phyloP scores from a whole-genome alignment of 2,888 invertebrate species.

The Cephus nigrinus region DNA sequence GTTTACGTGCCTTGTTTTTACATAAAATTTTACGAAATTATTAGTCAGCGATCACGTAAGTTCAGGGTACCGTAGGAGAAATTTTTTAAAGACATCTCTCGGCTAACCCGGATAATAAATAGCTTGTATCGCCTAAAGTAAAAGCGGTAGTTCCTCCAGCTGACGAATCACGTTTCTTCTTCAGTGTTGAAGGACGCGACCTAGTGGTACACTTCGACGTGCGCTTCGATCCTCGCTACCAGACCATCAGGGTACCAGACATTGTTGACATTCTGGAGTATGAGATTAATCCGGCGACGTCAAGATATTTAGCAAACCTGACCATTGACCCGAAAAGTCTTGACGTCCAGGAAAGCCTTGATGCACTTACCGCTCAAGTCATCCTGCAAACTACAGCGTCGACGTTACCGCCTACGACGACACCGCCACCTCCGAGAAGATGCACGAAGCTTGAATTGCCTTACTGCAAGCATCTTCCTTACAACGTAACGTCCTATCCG shows the following conservation, averaged over 20 bases:
- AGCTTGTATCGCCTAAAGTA: neutral
- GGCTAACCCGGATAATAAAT: neutral
- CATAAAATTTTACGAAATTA: neutral
- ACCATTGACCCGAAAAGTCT: conserved; percentile 76
- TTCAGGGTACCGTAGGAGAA: neutral
- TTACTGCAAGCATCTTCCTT: conserved; percentile 78
- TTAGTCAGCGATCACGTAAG: neutral
- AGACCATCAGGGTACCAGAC: conserved; percentile 75
- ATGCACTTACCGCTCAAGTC: conserved; percentile 61
- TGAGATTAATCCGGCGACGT: conserved; percentile 72
- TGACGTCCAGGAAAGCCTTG: conserved; percentile 72
- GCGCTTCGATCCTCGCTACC: conserved; percentile 82
- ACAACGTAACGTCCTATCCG: conserved; percentile 86
- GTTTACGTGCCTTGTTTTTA: neutral
- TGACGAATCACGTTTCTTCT: conserved; percentile 12
- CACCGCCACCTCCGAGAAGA: conserved; percentile 73
- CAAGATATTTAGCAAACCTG: conserved; percentile 74
- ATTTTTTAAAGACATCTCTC: neutral
- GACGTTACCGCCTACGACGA: conserved; percentile 64
- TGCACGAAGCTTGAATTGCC: conserved; percentile 76
- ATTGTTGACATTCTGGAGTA: conserved; percentile 75
- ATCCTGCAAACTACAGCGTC: conserved; percentile 57
- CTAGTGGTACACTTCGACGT: conserved; percentile 87
- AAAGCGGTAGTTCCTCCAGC: neutral
- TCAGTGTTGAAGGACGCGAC: conserved; percentile 76